Percentiles rank a stretch among this genome's conserved stretches.
Conservation (phyloP, 2,888 invertebrate genomes). For the Leptinotarsa rubiginosa region DNA sequence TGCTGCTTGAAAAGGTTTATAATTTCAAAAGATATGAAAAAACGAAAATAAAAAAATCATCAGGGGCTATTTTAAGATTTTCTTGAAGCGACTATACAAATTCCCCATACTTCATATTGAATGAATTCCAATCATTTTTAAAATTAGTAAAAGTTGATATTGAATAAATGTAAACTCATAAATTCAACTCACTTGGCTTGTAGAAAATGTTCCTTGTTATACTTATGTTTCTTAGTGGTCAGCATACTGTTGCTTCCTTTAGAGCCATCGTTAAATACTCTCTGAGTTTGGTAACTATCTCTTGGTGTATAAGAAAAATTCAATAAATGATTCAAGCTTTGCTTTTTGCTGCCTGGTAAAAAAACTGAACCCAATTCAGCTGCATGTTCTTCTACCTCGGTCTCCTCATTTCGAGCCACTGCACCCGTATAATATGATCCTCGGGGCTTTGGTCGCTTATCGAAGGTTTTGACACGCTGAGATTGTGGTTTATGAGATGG, state of each 20-base stretch:
- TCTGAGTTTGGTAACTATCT: constrained; percentile 46
- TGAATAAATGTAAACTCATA: not conserved
- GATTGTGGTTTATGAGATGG: constrained; percentile 77
- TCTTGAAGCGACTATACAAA: too few species aligned
- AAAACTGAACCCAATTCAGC: constrained; percentile 87
- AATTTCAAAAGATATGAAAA: too few species aligned
- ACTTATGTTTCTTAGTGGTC: constrained; percentile 74
- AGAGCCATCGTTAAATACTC: constrained; percentile 41
- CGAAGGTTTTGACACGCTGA: constrained; percentile 75
- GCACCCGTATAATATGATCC: constrained; percentile 68
- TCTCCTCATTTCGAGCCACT: constrained; percentile 77
- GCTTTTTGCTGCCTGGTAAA: constrained; percentile 88
- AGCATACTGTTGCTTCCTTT: constrained; percentile 64
- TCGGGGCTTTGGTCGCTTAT: constrained; percentile 80
- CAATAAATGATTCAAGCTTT: constrained; percentile 92
- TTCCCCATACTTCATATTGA: too few species aligned
- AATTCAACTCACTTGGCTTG: constrained; percentile 85
- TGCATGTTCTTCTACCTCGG: constrained; percentile 73
- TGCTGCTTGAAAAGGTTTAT: too few species aligned
- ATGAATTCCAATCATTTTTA: too few species aligned
- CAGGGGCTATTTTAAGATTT: too few species aligned
- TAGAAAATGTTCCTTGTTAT: constrained; percentile 93
- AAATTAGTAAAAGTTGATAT: too few species aligned
- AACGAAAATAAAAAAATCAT: too few species aligned
- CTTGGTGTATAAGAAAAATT: constrained; percentile 83